phyloP scores from a whole-genome alignment of 2,797 vertebrate genomes.

The Enteromius radiatus region DNA sequence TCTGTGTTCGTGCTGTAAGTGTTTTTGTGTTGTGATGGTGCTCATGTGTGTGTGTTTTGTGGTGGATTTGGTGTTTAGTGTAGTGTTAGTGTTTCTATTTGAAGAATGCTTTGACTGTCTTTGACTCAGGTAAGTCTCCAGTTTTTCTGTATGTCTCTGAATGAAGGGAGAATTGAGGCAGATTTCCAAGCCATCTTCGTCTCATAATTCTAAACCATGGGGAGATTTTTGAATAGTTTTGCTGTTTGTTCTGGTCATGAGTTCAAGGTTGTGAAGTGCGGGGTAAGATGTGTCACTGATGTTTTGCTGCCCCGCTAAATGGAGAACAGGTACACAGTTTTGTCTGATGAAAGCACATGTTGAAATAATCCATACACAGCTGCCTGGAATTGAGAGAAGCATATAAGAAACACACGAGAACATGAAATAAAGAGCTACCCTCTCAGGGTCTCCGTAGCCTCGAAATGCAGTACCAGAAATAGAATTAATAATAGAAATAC shows the following conservation, averaged over 20 bases:
- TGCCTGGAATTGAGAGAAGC: background rate
- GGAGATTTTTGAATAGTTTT: background rate
- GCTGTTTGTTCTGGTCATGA: background rate
- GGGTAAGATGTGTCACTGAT: conserved; percentile 15
- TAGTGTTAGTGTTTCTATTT: conserved; percentile 40
- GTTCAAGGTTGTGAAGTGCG: background rate
- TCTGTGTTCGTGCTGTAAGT: conserved; percentile 34
- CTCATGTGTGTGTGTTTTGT: conserved; percentile 35
- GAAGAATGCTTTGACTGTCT: conserved; percentile 24
- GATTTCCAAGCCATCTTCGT: background rate
- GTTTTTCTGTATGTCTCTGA: background rate
- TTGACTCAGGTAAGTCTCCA: conserved; percentile 40
- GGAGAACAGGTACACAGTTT: background rate
- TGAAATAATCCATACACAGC: background rate
- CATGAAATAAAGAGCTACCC: too few relatives aligned
- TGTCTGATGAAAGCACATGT: background rate
- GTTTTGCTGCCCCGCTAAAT: background rate
- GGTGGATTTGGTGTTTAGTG: conserved; percentile 38
- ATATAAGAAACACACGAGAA: too few relatives aligned
- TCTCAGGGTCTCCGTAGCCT: background rate
- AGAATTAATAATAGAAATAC: background rate
- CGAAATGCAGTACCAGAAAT: background rate
- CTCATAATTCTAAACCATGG: background rate
- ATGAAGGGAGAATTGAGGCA: background rate
- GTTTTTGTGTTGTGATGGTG: conserved; percentile 23